Base-by-base conservation (phyloP, 2,888 invertebrate species). In the Vesta saturnalis region DNA sequence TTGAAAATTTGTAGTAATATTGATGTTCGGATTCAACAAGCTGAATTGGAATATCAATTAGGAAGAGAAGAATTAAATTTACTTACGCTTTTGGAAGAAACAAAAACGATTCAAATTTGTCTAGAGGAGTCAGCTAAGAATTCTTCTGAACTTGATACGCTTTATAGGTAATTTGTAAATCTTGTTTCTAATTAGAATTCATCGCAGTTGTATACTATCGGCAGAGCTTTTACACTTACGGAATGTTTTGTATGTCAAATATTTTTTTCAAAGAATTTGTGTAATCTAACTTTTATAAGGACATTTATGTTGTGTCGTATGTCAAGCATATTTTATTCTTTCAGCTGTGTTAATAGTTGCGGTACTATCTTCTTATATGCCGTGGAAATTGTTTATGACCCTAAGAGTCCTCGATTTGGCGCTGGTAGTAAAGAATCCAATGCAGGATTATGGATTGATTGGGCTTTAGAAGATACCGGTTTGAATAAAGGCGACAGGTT, bases 11-110 rank as follows among this genome's bases (percentile, higher is more conserved):
- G 1, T 83, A 95, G 95, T 78, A 95, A 95, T 83, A 95, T 95
- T 67, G 95, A 96, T 83, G 91, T 92, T 55, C 88, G 95, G 74
- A 95, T 96, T 81, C 92, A 94, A 79, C 95, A 95, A 81, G 96
- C 96, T 0, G 96, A 96, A 84, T 85, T 95, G 76, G 95, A 95
- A 81, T 95, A 95, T 83, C 92, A 94, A 81, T 85, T 95, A 73
- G 95, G 95, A 0, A 88, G 95, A 54, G 95, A 96, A 84, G 96
- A 96, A 84, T 85, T 95, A 73, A 94, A 95, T 84, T 87, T 95
- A 79, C 85, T 95, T 73, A 93, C 94, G 55, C 87, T 95, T 76
- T 88, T 93, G 72, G 95, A 95, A 85, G 95, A 95, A 84, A 91
- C 91, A 64, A 88, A 94, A 64, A 91, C 93, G 58, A 87, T 95